Base-by-base conservation (phyloP, 2,888 invertebrate species). In the Cheilosia impressa region DNA sequence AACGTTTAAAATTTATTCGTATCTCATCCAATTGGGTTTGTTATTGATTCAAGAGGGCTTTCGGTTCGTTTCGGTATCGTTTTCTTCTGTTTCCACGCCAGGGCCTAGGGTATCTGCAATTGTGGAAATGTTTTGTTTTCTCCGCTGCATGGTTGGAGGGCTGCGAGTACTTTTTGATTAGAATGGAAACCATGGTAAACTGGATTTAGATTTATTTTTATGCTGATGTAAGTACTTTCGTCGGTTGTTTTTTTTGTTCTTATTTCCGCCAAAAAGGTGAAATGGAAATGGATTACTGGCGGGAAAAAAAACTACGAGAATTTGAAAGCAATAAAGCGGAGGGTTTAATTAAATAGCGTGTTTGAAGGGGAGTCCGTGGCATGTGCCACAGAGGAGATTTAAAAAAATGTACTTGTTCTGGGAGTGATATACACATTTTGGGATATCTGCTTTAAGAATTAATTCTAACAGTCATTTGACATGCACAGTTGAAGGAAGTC, bases 1-100 rank as follows among this genome's bases (percentile, higher is more conserved):
- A 84, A 84, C 84, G 80, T 69, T 84, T 80, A 76, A 84, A 84
- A 84, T 84, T 84, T 84, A 84, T 84, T 80, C 80, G 75, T 71
- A 80, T 84, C 80, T 80, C 65, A 76, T 84, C 71, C 80, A 84
- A 84, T 84, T 84, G 84, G 75, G 69, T 75, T 84, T 84, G 80
- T 84, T 84, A 84, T 84, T 80, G 84, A 76, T 84, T 84, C 24
- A 31, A 38, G 31, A 68, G 38, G 41, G 4, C 15, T 17, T 50
- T 52, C 22, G 17, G 17, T 24, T 55, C 41, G 58, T 60, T 68
- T 31, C 19, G 17, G 10, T 50, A 22, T 27, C 4, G 34, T 7
- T 22, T 65, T 19, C 13, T 27, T 27, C n/a, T 60, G 9, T 62
- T 19, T 27, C 10, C 24, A 4, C n/a, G 4, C n/a, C 31, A 9